Conservation (phyloP, 2,888 invertebrate species). For the Noctuana brunneofusca region DNA sequence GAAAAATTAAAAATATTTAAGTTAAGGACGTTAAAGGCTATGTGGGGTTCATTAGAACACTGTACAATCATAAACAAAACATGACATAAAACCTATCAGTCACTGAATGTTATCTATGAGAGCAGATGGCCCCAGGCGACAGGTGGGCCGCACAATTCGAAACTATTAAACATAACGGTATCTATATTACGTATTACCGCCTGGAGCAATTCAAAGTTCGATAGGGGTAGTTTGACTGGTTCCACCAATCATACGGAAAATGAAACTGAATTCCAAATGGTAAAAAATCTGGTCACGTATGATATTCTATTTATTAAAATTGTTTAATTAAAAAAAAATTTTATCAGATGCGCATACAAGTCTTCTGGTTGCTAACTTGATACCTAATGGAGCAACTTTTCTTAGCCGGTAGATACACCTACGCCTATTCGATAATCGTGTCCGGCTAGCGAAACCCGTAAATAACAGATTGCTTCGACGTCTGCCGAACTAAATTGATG, state of each 20-base stretch:
- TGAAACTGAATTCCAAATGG: conserved; percentile 1
- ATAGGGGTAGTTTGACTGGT: conserved; percentile 8
- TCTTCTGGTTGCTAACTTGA: too few relatives aligned
- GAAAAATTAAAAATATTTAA: not conserved
- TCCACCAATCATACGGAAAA: not conserved
- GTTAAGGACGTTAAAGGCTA: too few relatives aligned
- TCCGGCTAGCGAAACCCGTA: conserved; percentile 32
- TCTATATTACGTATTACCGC: conserved; percentile 11
- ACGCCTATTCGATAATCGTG: conserved; percentile 28
- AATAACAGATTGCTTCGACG: conserved; percentile 34
- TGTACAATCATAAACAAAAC: too few relatives aligned
- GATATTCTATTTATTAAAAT: too few relatives aligned
- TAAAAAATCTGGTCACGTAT: conserved; percentile 5
- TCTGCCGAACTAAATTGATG: conserved; percentile 33
- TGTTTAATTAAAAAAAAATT: too few relatives aligned
- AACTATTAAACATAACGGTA: conserved; percentile 1
- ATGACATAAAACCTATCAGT: not conserved
- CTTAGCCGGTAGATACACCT: conserved; percentile 6
- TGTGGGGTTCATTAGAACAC: too few relatives aligned
- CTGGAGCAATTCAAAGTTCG: conserved; percentile 5
- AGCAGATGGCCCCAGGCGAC: conserved; percentile 10
- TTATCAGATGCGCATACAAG: too few relatives aligned
- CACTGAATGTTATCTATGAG: not conserved
- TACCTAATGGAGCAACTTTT: conserved; percentile 3
- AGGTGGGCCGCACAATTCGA: not conserved